Conservation (phyloP, 2,113 vertebrate species). For the Ptyas mucosa region DNA sequence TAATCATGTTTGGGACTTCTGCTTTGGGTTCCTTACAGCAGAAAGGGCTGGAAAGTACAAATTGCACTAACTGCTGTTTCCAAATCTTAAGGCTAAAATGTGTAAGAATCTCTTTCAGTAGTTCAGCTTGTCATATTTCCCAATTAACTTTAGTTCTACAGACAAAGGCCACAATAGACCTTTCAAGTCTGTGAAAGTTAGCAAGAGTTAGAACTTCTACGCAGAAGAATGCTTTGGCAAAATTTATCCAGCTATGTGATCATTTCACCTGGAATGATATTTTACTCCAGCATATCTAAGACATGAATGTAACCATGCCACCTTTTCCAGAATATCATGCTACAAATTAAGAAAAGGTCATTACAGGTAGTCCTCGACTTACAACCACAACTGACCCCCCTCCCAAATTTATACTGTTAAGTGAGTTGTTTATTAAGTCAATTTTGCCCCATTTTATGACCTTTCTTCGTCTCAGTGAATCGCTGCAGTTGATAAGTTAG, state of each 20-base stretch:
- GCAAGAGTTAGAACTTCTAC: not conserved
- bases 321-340: not conserved
- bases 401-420: too few species aligned
- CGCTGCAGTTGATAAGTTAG: too few species aligned
- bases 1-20: not conserved
- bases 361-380: not conserved
- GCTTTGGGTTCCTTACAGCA: not conserved
- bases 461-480: too few species aligned
- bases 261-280: not conserved
- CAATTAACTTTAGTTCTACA: not conserved
- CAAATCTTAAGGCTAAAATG: not conserved
- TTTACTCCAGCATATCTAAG: not conserved
- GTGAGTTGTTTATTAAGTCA: too few species aligned
- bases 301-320: not conserved
- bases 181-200: not conserved
- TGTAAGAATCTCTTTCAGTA: not conserved
- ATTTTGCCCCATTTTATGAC: too few species aligned
- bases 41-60: not conserved
- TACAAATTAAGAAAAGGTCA: not conserved
- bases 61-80: not conserved
- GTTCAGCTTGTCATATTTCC: not conserved
- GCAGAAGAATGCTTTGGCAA: not conserved
- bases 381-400: too few species aligned
- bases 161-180: not conserved
- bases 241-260: not conserved